Percentiles rank a stretch among this genome's conserved stretches.
These are phyloP conservation scores for Charina bottae DNA, from an alignment of 2,113 vertebrate genomes.

Conservation along the genomic window DNA sequence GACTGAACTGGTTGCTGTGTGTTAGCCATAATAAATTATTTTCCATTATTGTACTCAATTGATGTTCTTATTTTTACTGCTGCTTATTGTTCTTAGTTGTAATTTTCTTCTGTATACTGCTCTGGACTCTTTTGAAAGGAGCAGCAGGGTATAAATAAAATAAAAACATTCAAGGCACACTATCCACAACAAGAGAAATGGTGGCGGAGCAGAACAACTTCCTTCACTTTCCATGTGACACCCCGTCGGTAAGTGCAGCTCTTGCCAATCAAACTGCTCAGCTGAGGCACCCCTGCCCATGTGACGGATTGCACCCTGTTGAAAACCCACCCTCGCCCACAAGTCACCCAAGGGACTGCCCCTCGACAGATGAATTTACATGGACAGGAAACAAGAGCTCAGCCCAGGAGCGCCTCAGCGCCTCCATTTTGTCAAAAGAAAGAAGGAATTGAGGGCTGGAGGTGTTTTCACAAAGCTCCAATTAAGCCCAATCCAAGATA, in stretches of 20 bases:
- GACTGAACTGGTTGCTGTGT: not conserved
- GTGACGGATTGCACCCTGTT: conserved; percentile 19
- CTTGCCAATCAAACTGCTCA: not conserved
- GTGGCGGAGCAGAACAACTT: not conserved
- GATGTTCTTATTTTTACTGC: not conserved
- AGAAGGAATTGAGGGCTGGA: fast-evolving
- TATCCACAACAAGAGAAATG: not conserved
- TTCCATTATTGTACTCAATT: not conserved
- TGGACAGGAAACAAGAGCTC: conserved; percentile 59
- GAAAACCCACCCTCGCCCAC: conserved; percentile 27
- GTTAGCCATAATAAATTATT: not conserved
- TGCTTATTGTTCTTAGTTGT: not conserved
- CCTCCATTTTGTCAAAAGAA: conserved; percentile 38
- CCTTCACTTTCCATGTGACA: not conserved
- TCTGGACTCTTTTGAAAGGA: not conserved
- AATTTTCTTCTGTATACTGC: not conserved
- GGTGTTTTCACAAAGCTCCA: not conserved
- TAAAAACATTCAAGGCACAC: not conserved
- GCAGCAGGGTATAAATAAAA: not conserved
- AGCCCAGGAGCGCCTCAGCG: not conserved
- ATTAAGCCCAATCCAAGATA: fast-evolving
- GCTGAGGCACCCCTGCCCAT: fast-evolving
- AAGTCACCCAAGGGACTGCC: conserved; percentile 46
- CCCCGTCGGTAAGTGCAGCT: not conserved
- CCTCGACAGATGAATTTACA: conserved; percentile 52